These are phyloP conservation scores for Agapornis canus DNA, from an alignment of 2,797 vertebrate genomes.

Conservation along the genomic window DNA sequence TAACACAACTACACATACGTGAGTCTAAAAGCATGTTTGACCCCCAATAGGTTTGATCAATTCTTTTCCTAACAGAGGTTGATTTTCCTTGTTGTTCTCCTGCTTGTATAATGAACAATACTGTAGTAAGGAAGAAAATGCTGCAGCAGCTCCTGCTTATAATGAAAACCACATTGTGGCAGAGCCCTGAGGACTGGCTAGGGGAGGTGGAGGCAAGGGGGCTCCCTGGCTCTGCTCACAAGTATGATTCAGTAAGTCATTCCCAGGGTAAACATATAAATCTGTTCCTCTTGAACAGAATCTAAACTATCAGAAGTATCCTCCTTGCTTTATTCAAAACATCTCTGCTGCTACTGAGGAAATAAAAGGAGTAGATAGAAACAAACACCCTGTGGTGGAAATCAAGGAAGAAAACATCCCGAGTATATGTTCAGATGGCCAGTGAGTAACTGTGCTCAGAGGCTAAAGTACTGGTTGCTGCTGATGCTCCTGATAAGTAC, in stretches of 20 bases:
- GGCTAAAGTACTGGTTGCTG: background rate
- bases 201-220: conserved; percentile 50
- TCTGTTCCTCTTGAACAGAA: conserved; percentile 36
- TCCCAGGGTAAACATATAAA: conserved; percentile 67
- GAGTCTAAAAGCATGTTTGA: background rate
- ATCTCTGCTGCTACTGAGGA: conserved; percentile 33
- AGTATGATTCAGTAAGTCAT: conserved; percentile 69
- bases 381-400: conserved; percentile 26
- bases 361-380: conserved; percentile 34
- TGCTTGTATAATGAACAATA: conserved; percentile 11
- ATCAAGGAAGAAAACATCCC: background rate
- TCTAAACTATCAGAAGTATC: conserved; percentile 53
- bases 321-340: conserved; percentile 19
- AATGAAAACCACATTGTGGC: conserved; percentile 66
- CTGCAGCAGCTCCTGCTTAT: conserved; percentile 18
- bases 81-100: background rate
- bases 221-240: conserved; percentile 49
- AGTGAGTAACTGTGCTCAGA: background rate
- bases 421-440: background rate
- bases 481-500: background rate
- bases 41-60: background rate
- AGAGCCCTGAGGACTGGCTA: conserved; percentile 24
- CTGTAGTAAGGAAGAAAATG: conserved; percentile 29
- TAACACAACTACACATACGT: background rate
- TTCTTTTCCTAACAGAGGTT: background rate